Evolutionary conservation across 2,797 vertebrate genomes (phyloP), one percentile per base, ranked within the genome.

Genomic region (Enteromius argenteus): DNA sequence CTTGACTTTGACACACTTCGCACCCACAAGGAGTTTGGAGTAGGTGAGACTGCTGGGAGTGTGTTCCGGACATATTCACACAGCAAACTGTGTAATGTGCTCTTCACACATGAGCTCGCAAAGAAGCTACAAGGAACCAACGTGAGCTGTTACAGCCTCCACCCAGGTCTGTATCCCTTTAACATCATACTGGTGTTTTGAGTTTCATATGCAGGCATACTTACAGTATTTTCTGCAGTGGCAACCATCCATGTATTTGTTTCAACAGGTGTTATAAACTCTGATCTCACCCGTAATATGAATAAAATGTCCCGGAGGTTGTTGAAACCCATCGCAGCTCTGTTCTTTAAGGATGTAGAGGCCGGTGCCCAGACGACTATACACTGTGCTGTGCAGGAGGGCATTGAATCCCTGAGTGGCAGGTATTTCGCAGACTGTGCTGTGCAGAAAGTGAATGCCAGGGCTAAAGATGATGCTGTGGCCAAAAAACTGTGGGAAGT

Each of bases 401-500:
- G 92, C 46, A 85, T 94, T 3, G 90, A 94, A 79, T 89, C 85
- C 15, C 85, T 92, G 66, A 94, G 89, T 30, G 93, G 93, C 0
- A 88, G 86, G 6, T 94, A 93, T 87, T 95, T 95, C 87, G 93
- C 92, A 69, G 91, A 94, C 90, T 94, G 93, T 79, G 87, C 88
- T 1, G 84, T 90, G 11, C 87, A 83, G 74, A 83, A 92, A 6
- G 21, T 93, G 39, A 82, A 30, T 0, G 27, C 88, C 8, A 93
- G 91, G 85, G 94, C 92, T 13, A 88, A 89, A 77, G 94, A 94
- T 3, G 89, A 91, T n/a, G 91, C 90, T 2, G 87, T 91, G 35
- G 92, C 94, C 23, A 92, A 91, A 88, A 95, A 94, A 79, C 90
- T 95, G 56, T 95, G 94, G 94, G 93, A 94, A 89, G 88, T 93